Conservation (phyloP, 2,797 vertebrate genomes). For the Atherinosoma microstoma region DNA sequence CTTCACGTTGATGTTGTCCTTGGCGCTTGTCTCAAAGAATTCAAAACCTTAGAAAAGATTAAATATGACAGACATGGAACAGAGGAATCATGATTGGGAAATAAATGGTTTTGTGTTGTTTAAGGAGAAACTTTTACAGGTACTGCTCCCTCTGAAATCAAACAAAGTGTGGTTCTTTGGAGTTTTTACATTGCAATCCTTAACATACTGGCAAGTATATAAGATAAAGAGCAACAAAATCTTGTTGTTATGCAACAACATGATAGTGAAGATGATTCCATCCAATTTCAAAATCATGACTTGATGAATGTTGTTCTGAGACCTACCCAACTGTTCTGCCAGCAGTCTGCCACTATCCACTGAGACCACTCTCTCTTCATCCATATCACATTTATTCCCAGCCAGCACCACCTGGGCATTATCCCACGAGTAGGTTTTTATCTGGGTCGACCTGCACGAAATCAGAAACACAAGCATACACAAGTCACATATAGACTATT, state of each 20-base stretch:
- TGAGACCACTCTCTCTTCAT: conserved; percentile 93
- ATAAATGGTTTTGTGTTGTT: background rate
- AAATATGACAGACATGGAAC: background rate
- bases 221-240: conserved; percentile 2
- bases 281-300: background rate
- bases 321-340: conserved; percentile 96
- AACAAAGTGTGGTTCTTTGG: background rate
- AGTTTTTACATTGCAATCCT: background rate
- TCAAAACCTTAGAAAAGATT: conserved; percentile 88
- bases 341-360: conserved; percentile 92
- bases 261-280: background rate
- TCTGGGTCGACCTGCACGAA: conserved; percentile 93
- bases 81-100: background rate
- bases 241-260: conserved; percentile 1
- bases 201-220: background rate
- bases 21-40: conserved; percentile 98
- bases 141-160: background rate
- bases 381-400: conserved; percentile 98
- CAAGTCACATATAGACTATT: conserved; percentile 10
- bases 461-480: conserved; percentile 31
- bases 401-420: conserved; percentile 97
- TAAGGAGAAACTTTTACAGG: background rate
- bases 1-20: conserved; percentile 97
- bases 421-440: conserved; percentile 98
- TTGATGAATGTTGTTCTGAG: conserved; percentile 1